These are phyloP conservation scores for Mastomys natalensis DNA, from an alignment of 2,113 vertebrate genomes.

Conservation along the genomic window DNA sequence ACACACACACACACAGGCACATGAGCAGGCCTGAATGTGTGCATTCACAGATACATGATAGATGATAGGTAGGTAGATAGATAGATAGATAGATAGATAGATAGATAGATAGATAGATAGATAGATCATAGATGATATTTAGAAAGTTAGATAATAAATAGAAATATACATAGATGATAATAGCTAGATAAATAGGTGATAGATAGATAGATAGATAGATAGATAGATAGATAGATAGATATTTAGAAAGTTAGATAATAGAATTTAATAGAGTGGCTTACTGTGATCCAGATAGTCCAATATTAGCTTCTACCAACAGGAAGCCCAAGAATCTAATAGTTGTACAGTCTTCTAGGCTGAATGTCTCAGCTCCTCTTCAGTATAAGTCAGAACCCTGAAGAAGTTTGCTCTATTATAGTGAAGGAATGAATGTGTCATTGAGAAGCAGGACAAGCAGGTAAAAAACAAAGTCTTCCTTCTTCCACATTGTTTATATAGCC, in stretches of 20 bases:
- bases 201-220: background rate
- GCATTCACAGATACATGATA: background rate
- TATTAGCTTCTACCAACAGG: background rate
- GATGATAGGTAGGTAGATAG: background rate
- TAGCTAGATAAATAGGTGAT: background rate
- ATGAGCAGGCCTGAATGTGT: background rate
- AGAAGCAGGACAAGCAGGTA: background rate
- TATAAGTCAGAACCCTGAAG: background rate
- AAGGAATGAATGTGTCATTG: background rate
- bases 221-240: background rate
- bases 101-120: background rate
- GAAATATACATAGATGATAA: background rate
- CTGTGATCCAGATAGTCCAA: background rate
- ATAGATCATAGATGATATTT: too few species aligned
- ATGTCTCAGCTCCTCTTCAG: background rate
- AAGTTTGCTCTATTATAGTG: background rate
- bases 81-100: background rate
- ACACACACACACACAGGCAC: background rate
- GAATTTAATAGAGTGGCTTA: background rate
- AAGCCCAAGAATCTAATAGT: background rate
- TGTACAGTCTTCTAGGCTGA: background rate
- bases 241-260: background rate
- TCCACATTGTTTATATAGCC: background rate
- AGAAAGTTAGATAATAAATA: background rate
- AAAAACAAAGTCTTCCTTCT: background rate